These are phyloP conservation scores for Leptonema lineaticorne DNA, from an alignment of 1,140 invertebrate genomes.

Conservation along the genomic window DNA sequence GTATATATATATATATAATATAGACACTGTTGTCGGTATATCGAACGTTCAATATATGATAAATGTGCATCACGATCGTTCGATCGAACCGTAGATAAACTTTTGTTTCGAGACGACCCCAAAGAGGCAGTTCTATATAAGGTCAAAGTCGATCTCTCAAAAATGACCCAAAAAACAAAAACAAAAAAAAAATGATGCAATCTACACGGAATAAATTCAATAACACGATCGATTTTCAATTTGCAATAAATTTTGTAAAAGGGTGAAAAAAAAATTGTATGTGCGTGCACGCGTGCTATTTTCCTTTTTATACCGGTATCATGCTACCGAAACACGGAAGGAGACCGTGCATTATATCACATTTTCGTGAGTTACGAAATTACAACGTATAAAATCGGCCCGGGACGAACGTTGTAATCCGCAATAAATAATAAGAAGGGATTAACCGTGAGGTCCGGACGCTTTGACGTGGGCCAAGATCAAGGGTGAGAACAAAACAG, in stretches of 20 bases:
- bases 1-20: too few species aligned
- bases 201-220: conserved; percentile 7
- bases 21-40: background rate
- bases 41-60: conserved; percentile 15
- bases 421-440: conserved; percentile 24
- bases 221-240: conserved; percentile 7
- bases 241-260: conserved; percentile 6
- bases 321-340: background rate
- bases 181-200: background rate
- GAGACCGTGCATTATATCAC: background rate
- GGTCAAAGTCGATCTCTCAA: conserved; percentile 7
- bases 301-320: too few species aligned
- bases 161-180: background rate
- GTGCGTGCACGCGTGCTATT: background rate
- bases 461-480: conserved; percentile 23
- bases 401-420: conserved; percentile 8
- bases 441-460: conserved; percentile 19
- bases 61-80: conserved; percentile 4
- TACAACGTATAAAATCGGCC: background rate
- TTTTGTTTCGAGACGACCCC: background rate
- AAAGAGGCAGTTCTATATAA: too few species aligned
- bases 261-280: too few species aligned
- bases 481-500: conserved; percentile 15
- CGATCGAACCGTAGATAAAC: background rate
- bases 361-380: conserved; percentile 9